Conservation (phyloP, 2,113 vertebrate genomes). For the Cyprinus carpio region DNA sequence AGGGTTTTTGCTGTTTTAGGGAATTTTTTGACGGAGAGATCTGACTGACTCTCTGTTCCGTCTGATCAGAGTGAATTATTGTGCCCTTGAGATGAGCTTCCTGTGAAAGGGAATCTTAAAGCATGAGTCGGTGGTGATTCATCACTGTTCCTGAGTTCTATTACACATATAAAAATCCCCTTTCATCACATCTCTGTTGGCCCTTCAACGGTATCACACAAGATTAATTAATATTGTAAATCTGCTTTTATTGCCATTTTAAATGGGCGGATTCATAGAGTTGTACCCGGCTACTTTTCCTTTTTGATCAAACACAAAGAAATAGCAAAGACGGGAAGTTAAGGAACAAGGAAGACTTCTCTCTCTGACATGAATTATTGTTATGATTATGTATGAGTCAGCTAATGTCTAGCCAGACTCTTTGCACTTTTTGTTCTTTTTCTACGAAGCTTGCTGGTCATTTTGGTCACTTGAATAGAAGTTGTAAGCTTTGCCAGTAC, state of each 20-base stretch:
- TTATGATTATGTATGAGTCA: constrained; percentile 52
- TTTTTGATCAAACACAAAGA: constrained; percentile 12
- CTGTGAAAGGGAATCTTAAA: constrained; percentile 50
- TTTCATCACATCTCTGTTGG: constrained; percentile 55
- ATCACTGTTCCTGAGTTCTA: constrained; percentile 46
- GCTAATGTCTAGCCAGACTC: constrained; percentile 44
- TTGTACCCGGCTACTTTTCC: constrained; percentile 14
- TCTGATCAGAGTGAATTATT: constrained; percentile 52
- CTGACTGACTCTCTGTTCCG: constrained; percentile 47
- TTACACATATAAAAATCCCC: constrained; percentile 58
- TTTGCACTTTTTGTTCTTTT: background rate
- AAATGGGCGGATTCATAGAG: constrained; percentile 40
- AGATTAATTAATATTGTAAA: constrained; percentile 60
- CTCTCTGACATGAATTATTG: constrained; percentile 40
- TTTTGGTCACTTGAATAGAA: constrained; percentile 42
- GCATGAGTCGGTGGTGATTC: constrained; percentile 50
- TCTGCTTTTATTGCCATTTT: constrained; percentile 51
- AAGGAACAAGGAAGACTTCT: constrained; percentile 18
- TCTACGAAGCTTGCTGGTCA: constrained; percentile 5
- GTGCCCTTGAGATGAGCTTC: constrained; percentile 54
- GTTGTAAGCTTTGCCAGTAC: constrained; percentile 29
- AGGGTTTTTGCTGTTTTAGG: constrained; percentile 25
- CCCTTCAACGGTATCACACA: constrained; percentile 48
- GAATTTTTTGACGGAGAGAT: constrained; percentile 28
- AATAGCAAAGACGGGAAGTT: constrained; percentile 10